Conservation (phyloP, 2,113 vertebrate species). For the Buteo buteo region DNA sequence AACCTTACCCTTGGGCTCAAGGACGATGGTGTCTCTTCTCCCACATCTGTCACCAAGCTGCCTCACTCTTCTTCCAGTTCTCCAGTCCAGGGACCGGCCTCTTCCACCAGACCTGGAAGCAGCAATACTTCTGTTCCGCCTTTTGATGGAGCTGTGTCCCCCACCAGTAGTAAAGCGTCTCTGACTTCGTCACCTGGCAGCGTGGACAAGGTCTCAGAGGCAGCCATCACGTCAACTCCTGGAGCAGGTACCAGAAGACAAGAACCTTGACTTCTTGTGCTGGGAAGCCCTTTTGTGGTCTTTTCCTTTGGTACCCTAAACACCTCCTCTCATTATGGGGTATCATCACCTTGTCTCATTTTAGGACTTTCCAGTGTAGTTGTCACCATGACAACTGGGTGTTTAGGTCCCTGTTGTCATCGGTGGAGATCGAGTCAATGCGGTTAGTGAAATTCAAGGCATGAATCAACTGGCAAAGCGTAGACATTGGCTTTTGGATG, state of each 20-base stretch:
- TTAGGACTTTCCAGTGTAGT: fast-evolving
- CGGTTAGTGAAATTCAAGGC: not conserved
- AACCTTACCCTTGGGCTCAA: not conserved
- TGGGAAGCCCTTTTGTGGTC: not conserved
- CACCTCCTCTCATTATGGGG: not conserved
- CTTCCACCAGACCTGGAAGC: not conserved
- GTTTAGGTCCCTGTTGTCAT: not conserved
- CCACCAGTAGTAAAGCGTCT: not conserved
- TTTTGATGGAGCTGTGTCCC: fast-evolving
- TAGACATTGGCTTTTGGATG: not conserved
- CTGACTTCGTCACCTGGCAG: not conserved
- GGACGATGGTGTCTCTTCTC: fast-evolving
- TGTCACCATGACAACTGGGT: not conserved
- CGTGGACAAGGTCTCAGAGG: not conserved
- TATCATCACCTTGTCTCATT: not conserved
- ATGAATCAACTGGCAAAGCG: not conserved
- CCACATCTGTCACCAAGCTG: not conserved
- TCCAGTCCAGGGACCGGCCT: not conserved
- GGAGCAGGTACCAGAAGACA: not conserved
- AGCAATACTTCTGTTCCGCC: fast-evolving
- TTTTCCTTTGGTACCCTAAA: not conserved
- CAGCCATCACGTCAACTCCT: not conserved
- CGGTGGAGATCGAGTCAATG: not conserved
- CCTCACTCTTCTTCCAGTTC: not conserved
- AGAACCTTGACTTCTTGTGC: not conserved